Base-by-base conservation (phyloP, 2,113 vertebrate genomes). In the Lontra canadensis region DNA sequence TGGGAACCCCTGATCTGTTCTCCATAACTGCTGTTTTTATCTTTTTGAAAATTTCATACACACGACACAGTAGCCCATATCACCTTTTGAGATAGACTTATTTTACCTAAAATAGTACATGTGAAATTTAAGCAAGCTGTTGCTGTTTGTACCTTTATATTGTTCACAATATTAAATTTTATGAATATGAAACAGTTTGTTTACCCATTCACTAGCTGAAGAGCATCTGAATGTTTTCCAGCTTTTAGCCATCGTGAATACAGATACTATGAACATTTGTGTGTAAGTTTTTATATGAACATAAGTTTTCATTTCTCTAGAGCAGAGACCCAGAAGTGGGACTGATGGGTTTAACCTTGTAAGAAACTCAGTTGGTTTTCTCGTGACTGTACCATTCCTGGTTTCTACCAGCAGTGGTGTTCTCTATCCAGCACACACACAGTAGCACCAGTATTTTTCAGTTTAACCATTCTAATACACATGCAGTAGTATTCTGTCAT, bases 401-500 rank as follows among this genome's bases (percentile, higher is more conserved):
- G 52, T 36, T 67, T 61, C 59, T 55, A 31, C 9, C 31, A 18
- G 23, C 21, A 69, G 7, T 4, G 14, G 34, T 34, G n/a, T 17
- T 88, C 65, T 65, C 26, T 39, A 25, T 11, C 42, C 73, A 39
- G 12, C 2, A 78, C 21, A 42, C 6, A 42, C 42, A 44, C 76
- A 7, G 13, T 7, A 57, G 29, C 59, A 3, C 47, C 57, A 83
- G 44, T 26, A 34, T 29, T 59, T 23, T 57, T 39, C 39, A 34
- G 31, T 39, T 81, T 69, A 47, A 8, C 73, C 39, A 31, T 18
- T 36, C 63, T 26, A 42, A 44, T 55, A 87, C 9, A 69, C 6
- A 3, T 44, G 11, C 3, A 29, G 10, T 18, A 2, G 20, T 47
- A 18, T 21, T 20, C 52, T 39, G 7, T n/a, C 1, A 1, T 4